Base-by-base conservation (phyloP, 2,888 invertebrate genomes). In the Campaea margaritaria region DNA sequence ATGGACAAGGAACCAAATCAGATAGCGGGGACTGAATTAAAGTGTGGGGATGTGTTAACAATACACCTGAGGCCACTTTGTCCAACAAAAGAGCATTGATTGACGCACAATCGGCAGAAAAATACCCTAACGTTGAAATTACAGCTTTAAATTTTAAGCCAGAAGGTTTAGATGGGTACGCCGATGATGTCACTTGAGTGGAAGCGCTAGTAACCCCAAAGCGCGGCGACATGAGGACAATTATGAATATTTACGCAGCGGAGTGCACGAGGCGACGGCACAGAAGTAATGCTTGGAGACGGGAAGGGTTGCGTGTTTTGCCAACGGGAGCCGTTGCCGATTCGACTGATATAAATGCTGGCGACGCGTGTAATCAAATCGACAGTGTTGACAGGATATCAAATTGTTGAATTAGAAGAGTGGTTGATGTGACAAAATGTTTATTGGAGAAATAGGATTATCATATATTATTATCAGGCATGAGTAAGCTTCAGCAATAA, bases 231-330 rank as follows among this genome's bases (percentile, higher is more conserved):
- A 64, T 68, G 72, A 72, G 70, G 67, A 76, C 79, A 80, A 86
- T 87, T 79, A 80, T 78, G 86, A 85, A 85, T 88, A 87, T 89
- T 87, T 85, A 78, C 78, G 73, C 77, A 81, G 76, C 76, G 80
- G 70, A 81, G 82, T 80, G 81, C 70, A 72, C 69, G 68, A 72
- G 67, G 82, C 85, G 82, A 73, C 77, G 81, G 76, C 54, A 71
- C 69, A 80, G 86, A 87, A 88, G 72, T 86, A 87, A 89, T 80
- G 59, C 73, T 68, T 54, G 70, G 51, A 67, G 87, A 88, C 87
- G 74, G 61, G 77, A 78, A 80, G 83, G 85, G 83, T 82, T 79
- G 72, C 62, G 67, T 77, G 78, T 78, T 75, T 69, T 67, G 69
- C 69, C 68, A 70, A 65, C 68, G 66, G 65, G 66, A 67, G 54